Conservation (phyloP, 2,888 invertebrate species). For the Spicauda simplicius region DNA sequence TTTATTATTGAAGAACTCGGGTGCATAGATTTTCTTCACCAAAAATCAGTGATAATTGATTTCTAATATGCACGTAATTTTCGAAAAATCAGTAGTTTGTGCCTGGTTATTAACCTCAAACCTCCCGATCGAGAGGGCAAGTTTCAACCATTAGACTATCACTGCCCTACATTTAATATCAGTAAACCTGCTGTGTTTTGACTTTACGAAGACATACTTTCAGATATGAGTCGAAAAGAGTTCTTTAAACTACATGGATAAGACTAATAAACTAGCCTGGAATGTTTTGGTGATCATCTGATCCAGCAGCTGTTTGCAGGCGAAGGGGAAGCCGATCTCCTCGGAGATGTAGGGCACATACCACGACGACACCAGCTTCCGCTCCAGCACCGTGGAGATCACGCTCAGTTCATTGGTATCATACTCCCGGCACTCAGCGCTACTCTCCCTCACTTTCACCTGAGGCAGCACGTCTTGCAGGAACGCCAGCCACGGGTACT, state of each 20-base stretch:
- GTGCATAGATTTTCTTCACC: no score
- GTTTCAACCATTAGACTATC: no score
- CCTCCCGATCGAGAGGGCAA: no score
- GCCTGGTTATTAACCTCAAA: no score
- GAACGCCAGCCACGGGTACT: constrained; percentile 60
- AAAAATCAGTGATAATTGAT: no score
- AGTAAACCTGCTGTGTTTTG: no score
- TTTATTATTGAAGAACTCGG: no score
- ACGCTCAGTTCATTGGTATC: constrained; percentile 77
- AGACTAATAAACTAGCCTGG: constrained; percentile 59
- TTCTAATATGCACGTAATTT: no score
- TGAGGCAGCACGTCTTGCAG: constrained; percentile 55
- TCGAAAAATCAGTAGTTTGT: no score
- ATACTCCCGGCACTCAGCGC: constrained; percentile 62
- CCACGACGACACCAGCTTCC: constrained; percentile 78
- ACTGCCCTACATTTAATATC: no score
- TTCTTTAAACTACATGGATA: neutral
- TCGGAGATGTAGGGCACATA: constrained; percentile 76
- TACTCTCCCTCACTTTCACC: constrained; percentile 36
- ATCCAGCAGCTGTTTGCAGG: constrained; percentile 80
- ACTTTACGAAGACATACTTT: no score
- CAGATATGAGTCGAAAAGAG: no score
- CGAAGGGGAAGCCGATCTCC: constrained; percentile 80
- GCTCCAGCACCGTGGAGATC: constrained; percentile 75
- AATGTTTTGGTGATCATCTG: constrained; percentile 78